Evolutionary conservation across 2,113 vertebrate species (phyloP).

Genomic region (Tachuris rubrigastra): DNA sequence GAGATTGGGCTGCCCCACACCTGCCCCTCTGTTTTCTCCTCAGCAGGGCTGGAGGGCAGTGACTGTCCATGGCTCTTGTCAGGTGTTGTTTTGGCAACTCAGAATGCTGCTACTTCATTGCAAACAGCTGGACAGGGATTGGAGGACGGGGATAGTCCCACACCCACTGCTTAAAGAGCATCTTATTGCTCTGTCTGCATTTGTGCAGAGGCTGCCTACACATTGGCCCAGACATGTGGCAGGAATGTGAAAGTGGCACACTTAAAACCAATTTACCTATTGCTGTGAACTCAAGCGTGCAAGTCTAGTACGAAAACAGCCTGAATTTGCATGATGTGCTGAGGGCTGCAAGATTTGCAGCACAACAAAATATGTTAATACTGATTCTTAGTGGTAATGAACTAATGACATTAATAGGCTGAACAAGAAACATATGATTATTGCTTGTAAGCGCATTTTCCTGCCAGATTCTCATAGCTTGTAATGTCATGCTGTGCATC

Average conservation of each 20-base stretch:
- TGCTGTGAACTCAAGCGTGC: background rate
- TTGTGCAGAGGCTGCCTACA: background rate
- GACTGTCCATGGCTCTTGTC: fast-evolving
- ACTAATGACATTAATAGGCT: background rate
- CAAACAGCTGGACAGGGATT: background rate
- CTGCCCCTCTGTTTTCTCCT: background rate
- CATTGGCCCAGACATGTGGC: background rate
- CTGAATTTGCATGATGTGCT: background rate
- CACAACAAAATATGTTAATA: background rate
- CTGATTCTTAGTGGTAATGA: background rate
- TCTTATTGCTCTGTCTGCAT: fast-evolving
- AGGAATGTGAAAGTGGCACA: background rate
- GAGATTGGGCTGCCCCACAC: background rate
- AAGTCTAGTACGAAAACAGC: background rate
- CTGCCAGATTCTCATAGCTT: background rate
- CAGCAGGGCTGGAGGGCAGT: background rate
- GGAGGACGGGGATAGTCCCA: background rate
- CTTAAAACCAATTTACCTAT: background rate
- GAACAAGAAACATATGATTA: background rate
- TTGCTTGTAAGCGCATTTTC: background rate
- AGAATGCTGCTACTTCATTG: background rate
- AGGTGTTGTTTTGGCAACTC: background rate
- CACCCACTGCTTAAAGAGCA: background rate
- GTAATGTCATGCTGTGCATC: background rate
- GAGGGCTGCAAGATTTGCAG: background rate